Percentiles rank a stretch among this genome's conserved stretches.
Conservation (phyloP, 2,797 vertebrate genomes). For the Loris lydekkerianus region DNA sequence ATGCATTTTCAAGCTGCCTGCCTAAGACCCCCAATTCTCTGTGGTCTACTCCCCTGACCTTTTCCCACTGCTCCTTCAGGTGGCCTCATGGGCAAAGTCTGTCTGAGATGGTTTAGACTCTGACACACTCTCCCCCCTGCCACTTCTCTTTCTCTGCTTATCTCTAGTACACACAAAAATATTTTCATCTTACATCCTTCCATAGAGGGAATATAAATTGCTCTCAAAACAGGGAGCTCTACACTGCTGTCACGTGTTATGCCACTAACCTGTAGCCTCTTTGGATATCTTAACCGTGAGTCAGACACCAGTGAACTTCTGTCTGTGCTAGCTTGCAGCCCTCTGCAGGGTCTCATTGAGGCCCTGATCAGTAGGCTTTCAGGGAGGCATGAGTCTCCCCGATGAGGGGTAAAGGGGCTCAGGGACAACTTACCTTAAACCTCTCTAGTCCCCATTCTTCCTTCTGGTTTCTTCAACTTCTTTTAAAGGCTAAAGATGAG, state of each 20-base stretch:
- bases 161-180: not conserved
- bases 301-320: not conserved
- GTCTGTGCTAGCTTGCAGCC: not conserved
- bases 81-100: not conserved
- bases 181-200: constrained; percentile 8
- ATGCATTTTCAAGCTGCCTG: not conserved
- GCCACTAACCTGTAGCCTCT: not conserved
- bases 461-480: not conserved
- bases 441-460: not conserved
- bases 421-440: not conserved
- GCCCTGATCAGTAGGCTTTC: not conserved
- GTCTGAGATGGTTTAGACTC: not conserved
- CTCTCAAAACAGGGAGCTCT: not conserved
- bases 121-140: too few relatives aligned
- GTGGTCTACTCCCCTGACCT: not conserved
- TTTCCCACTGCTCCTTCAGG: not conserved
- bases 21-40: not conserved
- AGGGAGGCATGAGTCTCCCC: not conserved
- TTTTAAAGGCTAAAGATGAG: not conserved
- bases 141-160: not conserved
- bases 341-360: not conserved
- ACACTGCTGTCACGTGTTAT: not conserved
- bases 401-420: not conserved
- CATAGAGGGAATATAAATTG: not conserved
- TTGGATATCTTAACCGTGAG: not conserved